Evolutionary conservation across 2,888 invertebrate genomes (phyloP), one percentile per base, ranked within the genome.

Genomic region (Synergus umbraculus): DNA sequence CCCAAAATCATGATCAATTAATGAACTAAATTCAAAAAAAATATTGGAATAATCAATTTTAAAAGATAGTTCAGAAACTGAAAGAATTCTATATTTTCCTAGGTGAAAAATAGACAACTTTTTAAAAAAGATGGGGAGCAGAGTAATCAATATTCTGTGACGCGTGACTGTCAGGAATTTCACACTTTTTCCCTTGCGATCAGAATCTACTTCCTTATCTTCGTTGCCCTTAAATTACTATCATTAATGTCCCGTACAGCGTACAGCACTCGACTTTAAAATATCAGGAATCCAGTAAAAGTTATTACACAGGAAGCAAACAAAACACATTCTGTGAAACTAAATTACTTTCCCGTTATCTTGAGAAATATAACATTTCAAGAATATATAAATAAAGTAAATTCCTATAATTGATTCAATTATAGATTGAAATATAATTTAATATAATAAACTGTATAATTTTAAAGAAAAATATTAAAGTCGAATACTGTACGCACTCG

Each of bases 211-310:
- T 18, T 10, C 9, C 18, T 18, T 18, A 58, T 58, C 9, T 58
- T 58, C 58, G 13, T 29, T 29, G 18, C 13, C 13, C 4, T 63
- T 63, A 63, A 29, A 63, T 29, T 63, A 63, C 22, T 10, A 63
- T 63, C 63, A 29, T 58, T 63, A 63, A 63, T 63, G 63, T 63
- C 13, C 58, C 58, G 58, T 58, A 58, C 18, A 18, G 10, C 18
- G 58, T 58, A 63, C 63, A 29, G 22, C 22, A 29, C 29, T 29
- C 63, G 29, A 63, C 10, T 22, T 63, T 29, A 29, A 63, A 29
- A 29, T 63, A 13, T 63, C 4, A 63, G 18, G 63, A 63, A 63
- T 22, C 29, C 12, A 63, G 63, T 9, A 13, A 63, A 63, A 29
- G 5, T 29, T 63, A 63, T 63, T 29, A 63, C 12, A 29, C 29